Conservation (phyloP, 2,113 vertebrate species). For the Nothobranchius kuhntae region DNA sequence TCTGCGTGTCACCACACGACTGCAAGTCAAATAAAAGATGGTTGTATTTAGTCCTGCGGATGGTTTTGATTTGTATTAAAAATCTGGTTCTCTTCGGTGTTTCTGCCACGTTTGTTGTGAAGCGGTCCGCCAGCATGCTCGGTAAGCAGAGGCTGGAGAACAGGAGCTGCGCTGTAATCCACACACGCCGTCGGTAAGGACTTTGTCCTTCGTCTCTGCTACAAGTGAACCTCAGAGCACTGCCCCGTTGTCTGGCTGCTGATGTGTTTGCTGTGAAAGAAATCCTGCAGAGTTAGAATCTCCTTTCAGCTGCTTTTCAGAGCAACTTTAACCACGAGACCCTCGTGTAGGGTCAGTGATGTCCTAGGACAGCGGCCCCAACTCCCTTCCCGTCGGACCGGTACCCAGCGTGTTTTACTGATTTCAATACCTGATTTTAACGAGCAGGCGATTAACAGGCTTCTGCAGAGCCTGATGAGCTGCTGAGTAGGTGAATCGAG, state of each 20-base stretch:
- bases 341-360: background rate
- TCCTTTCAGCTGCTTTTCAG: slow-evolving; percentile 58
- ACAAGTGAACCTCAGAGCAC: slow-evolving; percentile 58
- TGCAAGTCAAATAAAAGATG: background rate
- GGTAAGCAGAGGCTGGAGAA: slow-evolving; percentile 35
- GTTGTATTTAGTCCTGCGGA: background rate
- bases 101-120: slow-evolving; percentile 12
- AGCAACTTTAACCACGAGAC: slow-evolving; percentile 43
- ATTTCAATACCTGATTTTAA: too few relatives aligned
- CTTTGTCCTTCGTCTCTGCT: slow-evolving; percentile 58
- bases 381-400: too few relatives aligned
- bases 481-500: too few relatives aligned
- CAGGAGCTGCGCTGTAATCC: slow-evolving; percentile 49
- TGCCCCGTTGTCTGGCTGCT: slow-evolving; percentile 59
- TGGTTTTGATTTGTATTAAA: slow-evolving; percentile 9
- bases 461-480: too few relatives aligned
- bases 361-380: background rate
- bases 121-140: slow-evolving; percentile 32
- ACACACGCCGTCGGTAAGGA: slow-evolving; percentile 39
- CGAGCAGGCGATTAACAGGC: too few relatives aligned
- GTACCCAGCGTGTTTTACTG: too few relatives aligned
- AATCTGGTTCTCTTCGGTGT: background rate
- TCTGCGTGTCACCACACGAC: background rate
- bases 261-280: slow-evolving; percentile 59
- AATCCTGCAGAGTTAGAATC: slow-evolving; percentile 58